phyloP scores from a whole-genome alignment of 2,113 vertebrate species.

The Entomyzon cyanotis region DNA sequence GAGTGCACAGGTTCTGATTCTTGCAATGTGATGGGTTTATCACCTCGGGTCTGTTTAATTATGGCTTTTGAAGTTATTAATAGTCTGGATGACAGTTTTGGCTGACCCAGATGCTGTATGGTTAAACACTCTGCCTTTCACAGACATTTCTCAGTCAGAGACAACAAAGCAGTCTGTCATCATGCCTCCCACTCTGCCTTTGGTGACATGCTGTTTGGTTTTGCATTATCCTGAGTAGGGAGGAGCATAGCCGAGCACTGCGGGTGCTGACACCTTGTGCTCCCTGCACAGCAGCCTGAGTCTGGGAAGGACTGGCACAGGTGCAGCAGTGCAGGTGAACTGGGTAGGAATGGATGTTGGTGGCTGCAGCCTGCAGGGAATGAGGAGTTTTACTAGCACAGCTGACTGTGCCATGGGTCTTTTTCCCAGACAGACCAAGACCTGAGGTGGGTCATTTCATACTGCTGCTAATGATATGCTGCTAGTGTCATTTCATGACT shows the following conservation, averaged over 20 bases:
- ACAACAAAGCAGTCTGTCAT: neutral
- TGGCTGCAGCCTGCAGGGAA: neutral
- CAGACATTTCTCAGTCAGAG: neutral
- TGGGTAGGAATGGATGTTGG: neutral
- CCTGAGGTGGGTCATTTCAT: neutral
- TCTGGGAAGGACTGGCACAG: neutral
- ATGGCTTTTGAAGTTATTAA: neutral
- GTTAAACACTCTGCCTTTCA: neutral
- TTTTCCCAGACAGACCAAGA: neutral
- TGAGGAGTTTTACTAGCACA: neutral
- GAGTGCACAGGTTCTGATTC: neutral
- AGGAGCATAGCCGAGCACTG: neutral
- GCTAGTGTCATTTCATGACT: neutral
- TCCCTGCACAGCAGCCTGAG: neutral
- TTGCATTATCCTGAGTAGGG: neutral
- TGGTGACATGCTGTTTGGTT: neutral
- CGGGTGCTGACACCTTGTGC: neutral
- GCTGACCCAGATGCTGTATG: neutral
- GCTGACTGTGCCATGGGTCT: neutral
- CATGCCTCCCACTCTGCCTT: neutral
- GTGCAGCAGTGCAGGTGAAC: neutral
- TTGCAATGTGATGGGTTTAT: neutral
- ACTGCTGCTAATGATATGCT: too few relatives aligned
- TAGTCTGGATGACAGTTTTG: neutral
- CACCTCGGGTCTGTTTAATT: neutral